Base-by-base conservation (phyloP, 2,113 vertebrate genomes). In the Dromaius novaehollandiae region DNA sequence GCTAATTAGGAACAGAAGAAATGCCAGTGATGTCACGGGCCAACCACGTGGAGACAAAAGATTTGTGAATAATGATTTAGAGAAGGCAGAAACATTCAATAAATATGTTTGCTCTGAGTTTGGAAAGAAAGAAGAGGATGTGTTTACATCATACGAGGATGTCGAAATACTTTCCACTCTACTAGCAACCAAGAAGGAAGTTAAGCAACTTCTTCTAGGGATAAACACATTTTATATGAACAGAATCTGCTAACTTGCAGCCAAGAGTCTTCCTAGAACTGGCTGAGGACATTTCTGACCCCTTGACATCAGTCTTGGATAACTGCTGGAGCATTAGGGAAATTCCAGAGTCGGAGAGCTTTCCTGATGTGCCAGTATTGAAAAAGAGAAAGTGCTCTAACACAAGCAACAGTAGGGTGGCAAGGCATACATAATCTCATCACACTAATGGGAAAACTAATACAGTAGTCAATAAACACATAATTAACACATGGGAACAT, bases 121-220 rank as follows among this genome's bases (percentile, higher is more conserved):
- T 96, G 96, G 88, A 97, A 94, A 86, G 88, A 90, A 94, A 96
- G 79, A 95, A 86, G 44, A 96, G 76, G 90, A 95, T 95, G 82
- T 97, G 96, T 96, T 96, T 97, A 95, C 92, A 96, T 94, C 95
- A 90, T 89, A 91, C 74, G 55, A 80, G 53, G 95, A 96, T 96
- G 93, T 96, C 1, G 88, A 96, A 96, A 96, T 96, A 96, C 82
- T 96, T 97, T 96, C 96, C 96, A 95, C 93, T 95, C 96, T 95
- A 97, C 93, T 94, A 95, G 69, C 83, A 93, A 96, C 92, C 46
- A 92, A 95, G 95, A 88, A 96, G 96, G 96, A 97, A 96, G 96
- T 96, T 97, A 96, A 96, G 96, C 96, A 96, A 97, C 88, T 90
- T 97, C 51, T 97, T 95, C 96, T 95, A 97, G 95, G 96, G 93